Evolutionary conservation across 2,888 invertebrate species (phyloP), one percentile per base, ranked within the genome.

Genomic region (Trichacis sp.): DNA sequence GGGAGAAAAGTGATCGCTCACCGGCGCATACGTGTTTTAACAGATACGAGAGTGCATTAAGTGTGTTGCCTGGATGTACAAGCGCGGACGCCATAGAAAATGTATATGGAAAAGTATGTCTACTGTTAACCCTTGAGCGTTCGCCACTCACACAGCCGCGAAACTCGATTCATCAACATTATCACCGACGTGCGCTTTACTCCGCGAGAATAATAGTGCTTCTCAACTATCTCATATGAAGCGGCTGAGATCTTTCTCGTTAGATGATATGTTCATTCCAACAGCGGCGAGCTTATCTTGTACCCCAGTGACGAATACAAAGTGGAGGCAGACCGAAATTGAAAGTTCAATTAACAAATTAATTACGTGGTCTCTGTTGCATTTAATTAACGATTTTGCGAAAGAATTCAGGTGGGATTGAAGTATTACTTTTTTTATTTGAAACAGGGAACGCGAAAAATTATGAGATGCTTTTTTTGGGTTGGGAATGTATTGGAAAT

Each of bases 1-100:
- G 79, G 78, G 79, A 79, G 78, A 69, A 78, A 78, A 79, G 77
- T 79, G 80, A 81, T 83, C 81, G 78, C 77, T 83, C 82, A 81
- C 80, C 76, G 78, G 53, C 58, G 73, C 75, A 69, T 73, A 73
- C 68, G 55, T 63, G 68, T 64, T 56, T 64, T 64, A 50, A 33
- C 56, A 40, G 49, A 62, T 67, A 57, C 52, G 67, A 53, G 48
- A 48, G 62, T 64, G 58, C 62, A 59, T 53, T 56, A 62, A 58
- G 57, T 54, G 60, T 57, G 68, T 54, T 64, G 54, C 61, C 52
- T 64, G 59, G 59, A 59, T 64, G 64, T 67, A 59, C 54, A 64
- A 67, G 64, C 50, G 57, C 57, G 62, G 57, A 60, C 61, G 49
- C 38, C 30, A 51, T 48, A 56, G 57, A 63, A 65, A 63, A 55